Conservation (phyloP, 1,140 invertebrate species). For the Orius laevigatus region DNA sequence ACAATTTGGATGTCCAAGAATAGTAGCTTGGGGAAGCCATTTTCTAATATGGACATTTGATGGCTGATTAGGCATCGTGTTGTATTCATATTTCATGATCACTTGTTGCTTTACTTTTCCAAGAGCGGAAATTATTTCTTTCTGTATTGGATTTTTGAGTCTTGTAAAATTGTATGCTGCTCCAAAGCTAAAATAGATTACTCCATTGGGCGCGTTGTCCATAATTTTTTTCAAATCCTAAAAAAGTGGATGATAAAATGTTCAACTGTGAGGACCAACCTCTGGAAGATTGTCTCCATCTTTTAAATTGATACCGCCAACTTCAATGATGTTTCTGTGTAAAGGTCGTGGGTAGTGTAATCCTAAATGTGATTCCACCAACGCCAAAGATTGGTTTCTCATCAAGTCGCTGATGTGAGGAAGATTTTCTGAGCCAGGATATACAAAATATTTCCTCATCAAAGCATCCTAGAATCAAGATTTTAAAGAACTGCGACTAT, state of each 20-base stretch:
- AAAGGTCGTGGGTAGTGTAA: slow-evolving; percentile 29
- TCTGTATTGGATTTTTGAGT: no score
- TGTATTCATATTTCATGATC: slow-evolving; percentile 1
- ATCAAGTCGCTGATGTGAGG: slow-evolving; percentile 22
- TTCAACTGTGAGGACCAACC: slow-evolving; percentile 19
- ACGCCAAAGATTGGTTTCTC: slow-evolving; percentile 26
- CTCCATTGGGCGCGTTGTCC: slow-evolving; percentile 32
- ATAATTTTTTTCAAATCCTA: slow-evolving; percentile 38
- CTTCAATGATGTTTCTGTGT: slow-evolving; percentile 35
- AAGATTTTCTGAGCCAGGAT: slow-evolving; percentile 3
- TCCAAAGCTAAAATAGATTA: slow-evolving; percentile 43
- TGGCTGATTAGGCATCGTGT: not conserved
- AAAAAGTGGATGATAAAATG: not conserved
- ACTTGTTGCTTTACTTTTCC: not conserved
- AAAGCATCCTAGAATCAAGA: slow-evolving; percentile 6
- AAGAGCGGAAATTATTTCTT: no score
- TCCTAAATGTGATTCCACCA: slow-evolving; percentile 32
- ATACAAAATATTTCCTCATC: slow-evolving; percentile 6
- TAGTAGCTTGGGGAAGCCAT: slow-evolving; percentile 3
- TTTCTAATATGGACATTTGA: not conserved
- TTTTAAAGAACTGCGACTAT: not conserved
- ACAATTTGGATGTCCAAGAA: slow-evolving; percentile 26
- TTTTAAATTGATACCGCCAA: slow-evolving; percentile 39
- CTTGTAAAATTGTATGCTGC: no score
- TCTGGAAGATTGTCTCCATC: slow-evolving; percentile 22